Evolutionary conservation across 2,797 vertebrate species (phyloP), one percentile per base, ranked within the genome.

Genomic region (Hyperoplus lanceolatus): DNA sequence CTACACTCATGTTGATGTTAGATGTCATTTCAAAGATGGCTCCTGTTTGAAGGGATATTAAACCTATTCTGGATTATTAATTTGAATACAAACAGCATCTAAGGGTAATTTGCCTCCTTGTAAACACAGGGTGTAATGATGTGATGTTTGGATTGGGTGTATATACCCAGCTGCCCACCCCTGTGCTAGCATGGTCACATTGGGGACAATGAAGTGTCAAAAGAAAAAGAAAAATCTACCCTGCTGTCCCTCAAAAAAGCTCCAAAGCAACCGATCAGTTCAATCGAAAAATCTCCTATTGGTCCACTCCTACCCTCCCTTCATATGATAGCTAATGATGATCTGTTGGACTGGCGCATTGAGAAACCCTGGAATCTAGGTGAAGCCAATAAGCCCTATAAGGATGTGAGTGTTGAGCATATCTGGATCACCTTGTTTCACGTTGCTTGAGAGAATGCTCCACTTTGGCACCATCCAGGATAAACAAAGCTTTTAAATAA

Each of bases 381-480:
- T 80, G 87, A 89, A 84, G 80, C 64, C 1, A 50, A 64, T 55
- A 64, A 81, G 80, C 75, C 14, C 50, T 55, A 5, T 66, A 39
- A 70, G 69, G 43, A 68, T 69, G 66, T 61, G 60, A 70, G 75
- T 80, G 75, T 83, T 75, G 15, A 75, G 69, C 75, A 68, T 77
- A 49, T 87, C 65, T 76, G 66, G 73, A 80, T 85, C 63, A 82
- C 43, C 79, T 63, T 82, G 75, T 81, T 78, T 67, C 70, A 87
- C 89, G 80, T 91, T 67, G 77, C 70, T 80, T 82, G 85, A 92
- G 79, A 89, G 83, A 83, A 93, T 91, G 92, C 93, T 95, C 93
- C 91, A 92, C 92, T 97, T 97, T 98, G 97, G 97, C 97, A 98
- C 96, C 94, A 94, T 96, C 94, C 92, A 95, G 96, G 94, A 96